Evolutionary conservation across 2,888 invertebrate genomes (phyloP), one percentile per base, ranked within the genome.

Genomic region (Euplexia lucipara): DNA sequence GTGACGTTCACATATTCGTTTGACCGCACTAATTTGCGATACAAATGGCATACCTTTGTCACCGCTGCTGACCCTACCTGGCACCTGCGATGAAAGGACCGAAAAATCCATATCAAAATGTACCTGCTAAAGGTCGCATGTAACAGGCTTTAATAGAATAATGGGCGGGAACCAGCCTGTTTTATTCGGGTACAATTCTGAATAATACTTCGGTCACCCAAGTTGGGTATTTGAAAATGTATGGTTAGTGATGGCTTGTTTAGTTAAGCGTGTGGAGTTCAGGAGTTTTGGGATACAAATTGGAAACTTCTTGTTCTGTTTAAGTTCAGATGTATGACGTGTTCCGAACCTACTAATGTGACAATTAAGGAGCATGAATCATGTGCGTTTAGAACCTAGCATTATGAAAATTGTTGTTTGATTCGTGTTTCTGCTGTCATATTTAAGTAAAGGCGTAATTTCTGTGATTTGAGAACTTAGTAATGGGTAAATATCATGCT

Each of bases 21-120:
- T 78, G 70, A 64, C 82, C 83, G 73, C 82, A 81, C 84, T 86
- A 84, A 88, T 84, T 84, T 84, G 77, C 73, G 81, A 82, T 79
- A 85, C 78, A 86, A 86, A 86, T 82, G 83, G 81, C 78, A 71
- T 67, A 83, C 83, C 80, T 85, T 83, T 85, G 79, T 85, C 85
- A 83, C 71, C 45, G 42, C 2, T 37, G 20, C 26, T 73, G 78
- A 77, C 77, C 78, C 72, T 75, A 66, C 75, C 78, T 72, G 78
- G 63, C 71, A 71, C 78, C 79, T 74, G 77, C 67, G 78, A 69
- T 61, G 59, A 66, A 70, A 67, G 68, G 56, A 26, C 62, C 66
- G 44, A 72, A 80, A 80, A 82, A 80, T 78, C 68, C 67, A 44
- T 64, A 64, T 72, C 65, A 64, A 67, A 73, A 79, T 65, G 59